Conservation (phyloP, 2,797 vertebrate species). For the Acomys russatus region DNA sequence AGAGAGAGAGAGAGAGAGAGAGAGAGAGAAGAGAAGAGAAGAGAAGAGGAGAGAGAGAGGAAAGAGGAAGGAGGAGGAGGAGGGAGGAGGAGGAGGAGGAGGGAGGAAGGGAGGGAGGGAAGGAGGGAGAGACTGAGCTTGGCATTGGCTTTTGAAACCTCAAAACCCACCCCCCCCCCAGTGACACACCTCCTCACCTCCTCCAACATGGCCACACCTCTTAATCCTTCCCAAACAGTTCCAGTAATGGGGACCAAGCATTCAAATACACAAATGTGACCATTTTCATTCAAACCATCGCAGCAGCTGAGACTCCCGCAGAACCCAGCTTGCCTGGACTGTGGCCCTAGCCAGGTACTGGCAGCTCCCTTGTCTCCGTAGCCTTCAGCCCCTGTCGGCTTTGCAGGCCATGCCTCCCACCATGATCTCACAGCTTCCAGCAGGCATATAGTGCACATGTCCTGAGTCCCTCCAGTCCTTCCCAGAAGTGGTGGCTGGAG, state of each 20-base stretch:
- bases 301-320: background rate
- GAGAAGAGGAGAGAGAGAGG: no score
- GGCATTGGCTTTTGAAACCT: background rate
- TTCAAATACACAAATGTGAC: background rate
- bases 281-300: background rate
- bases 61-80: no score
- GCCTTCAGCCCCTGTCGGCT: background rate
- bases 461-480: background rate
- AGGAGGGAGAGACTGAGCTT: no score
- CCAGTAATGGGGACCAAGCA: background rate
- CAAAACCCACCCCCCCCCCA: background rate
- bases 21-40: no score
- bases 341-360: background rate
- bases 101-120: no score
- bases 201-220: background rate
- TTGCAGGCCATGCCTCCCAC: background rate
- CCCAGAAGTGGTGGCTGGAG: background rate
- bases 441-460: no score
- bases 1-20: no score
- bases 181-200: background rate
- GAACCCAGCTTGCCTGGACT: fast-evolving
- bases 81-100: no score
- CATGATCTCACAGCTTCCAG: background rate
- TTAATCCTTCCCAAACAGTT: background rate
- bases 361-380: background rate